These are phyloP conservation scores for Byasa hedistus DNA, from an alignment of 2,888 invertebrate species.

Conservation along the genomic window DNA sequence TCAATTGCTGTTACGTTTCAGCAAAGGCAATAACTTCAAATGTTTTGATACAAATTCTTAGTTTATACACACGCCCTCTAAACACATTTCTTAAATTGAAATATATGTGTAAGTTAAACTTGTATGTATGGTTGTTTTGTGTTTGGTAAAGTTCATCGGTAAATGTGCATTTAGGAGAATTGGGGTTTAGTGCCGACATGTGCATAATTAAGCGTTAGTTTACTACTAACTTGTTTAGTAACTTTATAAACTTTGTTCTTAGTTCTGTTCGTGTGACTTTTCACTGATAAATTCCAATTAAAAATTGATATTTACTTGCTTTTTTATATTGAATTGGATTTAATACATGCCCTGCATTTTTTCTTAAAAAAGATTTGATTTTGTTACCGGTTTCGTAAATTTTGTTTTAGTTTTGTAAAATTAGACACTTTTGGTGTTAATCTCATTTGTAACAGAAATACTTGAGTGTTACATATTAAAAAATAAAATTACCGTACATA, in stretches of 20 bases:
- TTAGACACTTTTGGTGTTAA: too few relatives aligned
- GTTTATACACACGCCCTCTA: background rate
- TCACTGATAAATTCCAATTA: background rate
- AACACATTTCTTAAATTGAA: background rate
- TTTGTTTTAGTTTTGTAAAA: too few relatives aligned
- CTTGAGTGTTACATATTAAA: too few relatives aligned
- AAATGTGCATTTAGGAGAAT: constrained; percentile 59
- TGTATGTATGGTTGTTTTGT: constrained; percentile 40
- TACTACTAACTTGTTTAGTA: constrained; percentile 41
- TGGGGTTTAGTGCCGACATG: constrained; percentile 63
- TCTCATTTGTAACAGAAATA: too few relatives aligned
- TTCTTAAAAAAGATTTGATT: too few relatives aligned
- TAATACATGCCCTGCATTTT: background rate
- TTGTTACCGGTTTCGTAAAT: too few relatives aligned
- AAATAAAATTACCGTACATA: too few relatives aligned
- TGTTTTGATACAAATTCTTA: background rate
- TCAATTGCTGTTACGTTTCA: background rate
- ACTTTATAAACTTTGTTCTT: constrained; percentile 60
- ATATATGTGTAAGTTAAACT: background rate
- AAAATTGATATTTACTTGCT: background rate
- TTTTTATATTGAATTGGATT: background rate
- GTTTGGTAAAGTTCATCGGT: constrained; percentile 47
- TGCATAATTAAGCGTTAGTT: constrained; percentile 65
- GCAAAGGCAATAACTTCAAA: background rate
- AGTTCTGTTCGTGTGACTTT: constrained; percentile 35